Evolutionary conservation across 2,797 vertebrate species (phyloP), one percentile per base, ranked within the genome.

Genomic region (Scarus forsteni): DNA sequence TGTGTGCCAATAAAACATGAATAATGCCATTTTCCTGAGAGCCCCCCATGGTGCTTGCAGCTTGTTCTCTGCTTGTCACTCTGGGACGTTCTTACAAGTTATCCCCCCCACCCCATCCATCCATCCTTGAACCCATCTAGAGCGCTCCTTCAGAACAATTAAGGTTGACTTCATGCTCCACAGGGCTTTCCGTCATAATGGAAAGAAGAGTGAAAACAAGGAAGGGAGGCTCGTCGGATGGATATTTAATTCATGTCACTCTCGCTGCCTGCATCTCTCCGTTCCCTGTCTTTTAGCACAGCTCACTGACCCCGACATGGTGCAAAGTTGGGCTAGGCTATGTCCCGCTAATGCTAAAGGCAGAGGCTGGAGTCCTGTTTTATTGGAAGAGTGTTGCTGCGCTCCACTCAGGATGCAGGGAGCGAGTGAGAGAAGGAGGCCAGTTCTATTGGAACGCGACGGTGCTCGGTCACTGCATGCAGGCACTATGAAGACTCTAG

Each of bases 211-310:
- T 78, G 86, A 89, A 27, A 91, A 89, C 91, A 85, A 77, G 84
- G 73, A 77, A 77, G 78, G 75, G 61, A 76, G 61, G 75, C 77
- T 91, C 77, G 82, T 92, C 64, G 42, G 65, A 82, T 82, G 81
- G 83, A 93, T 94, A 88, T 94, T 94, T 94, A 91, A 94, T 94
- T 92, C 88, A 93, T 92, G 91, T 88, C 88, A 85, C 89, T 90
- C 85, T 82, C 84, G 8, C 79, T 81, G 82, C 77, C 84, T 70
- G 84, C 82, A 75, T 88, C 76, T 79, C 82, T 87, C 80, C 83
- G 67, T 84, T 89, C 82, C 75, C 88, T 90, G 87, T 93, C 88
- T 88, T 91, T 92, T 85, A 81, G 83, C 85, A 91, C 92, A 92
- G 92, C 89, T 92, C 90, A 90, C 85, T 92, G 90, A 88, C 64